A percentile compares a stretch with the other conserved stretches of the same genome.
Conservation (phyloP, 2,797 vertebrate species). For the Tarsius wallacei region DNA sequence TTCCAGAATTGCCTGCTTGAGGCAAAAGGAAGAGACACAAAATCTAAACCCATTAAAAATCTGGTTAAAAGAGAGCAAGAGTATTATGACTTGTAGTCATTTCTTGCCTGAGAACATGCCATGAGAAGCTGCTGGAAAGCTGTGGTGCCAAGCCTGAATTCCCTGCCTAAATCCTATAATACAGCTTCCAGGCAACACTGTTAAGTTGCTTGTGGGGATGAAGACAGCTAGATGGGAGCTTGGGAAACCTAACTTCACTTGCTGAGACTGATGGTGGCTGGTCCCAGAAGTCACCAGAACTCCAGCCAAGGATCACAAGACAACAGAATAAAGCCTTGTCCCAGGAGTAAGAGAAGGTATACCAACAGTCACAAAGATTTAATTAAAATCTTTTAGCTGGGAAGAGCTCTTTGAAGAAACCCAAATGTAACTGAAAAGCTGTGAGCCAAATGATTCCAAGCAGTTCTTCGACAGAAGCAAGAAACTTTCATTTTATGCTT, state of each 20-base stretch:
- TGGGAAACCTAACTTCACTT: slow-evolving; percentile 41
- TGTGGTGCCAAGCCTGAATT: not conserved
- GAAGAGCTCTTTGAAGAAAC: slow-evolving; percentile 60
- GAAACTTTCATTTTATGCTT: slow-evolving; percentile 25
- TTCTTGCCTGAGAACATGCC: slow-evolving; percentile 46
- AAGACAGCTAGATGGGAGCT: slow-evolving; percentile 1
- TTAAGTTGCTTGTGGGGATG: not conserved
- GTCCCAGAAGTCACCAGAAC: slow-evolving; percentile 21
- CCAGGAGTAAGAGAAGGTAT: not conserved
- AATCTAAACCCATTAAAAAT: slow-evolving; percentile 38
- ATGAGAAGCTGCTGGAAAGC: not conserved
- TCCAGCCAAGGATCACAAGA: not conserved
- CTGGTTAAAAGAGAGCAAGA: slow-evolving; percentile 12
- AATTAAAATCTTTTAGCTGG: slow-evolving; percentile 3
- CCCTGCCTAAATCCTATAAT: not conserved
- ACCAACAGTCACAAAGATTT: not conserved
- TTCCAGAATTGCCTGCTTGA: slow-evolving; percentile 33
- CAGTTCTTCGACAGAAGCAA: not conserved
- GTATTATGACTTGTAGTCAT: not conserved
- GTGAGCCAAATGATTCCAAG: slow-evolving; percentile 11
- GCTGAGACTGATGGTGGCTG: not conserved
- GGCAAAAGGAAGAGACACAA: not conserved
- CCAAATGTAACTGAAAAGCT: slow-evolving; percentile 25
- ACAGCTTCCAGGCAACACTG: not conserved
- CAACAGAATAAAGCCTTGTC: not conserved